A percentile compares a stretch with the other conserved stretches of the same genome.
phyloP scores from a whole-genome alignment of 2,888 invertebrate genomes.

The Caenorhabditis sp. region DNA sequence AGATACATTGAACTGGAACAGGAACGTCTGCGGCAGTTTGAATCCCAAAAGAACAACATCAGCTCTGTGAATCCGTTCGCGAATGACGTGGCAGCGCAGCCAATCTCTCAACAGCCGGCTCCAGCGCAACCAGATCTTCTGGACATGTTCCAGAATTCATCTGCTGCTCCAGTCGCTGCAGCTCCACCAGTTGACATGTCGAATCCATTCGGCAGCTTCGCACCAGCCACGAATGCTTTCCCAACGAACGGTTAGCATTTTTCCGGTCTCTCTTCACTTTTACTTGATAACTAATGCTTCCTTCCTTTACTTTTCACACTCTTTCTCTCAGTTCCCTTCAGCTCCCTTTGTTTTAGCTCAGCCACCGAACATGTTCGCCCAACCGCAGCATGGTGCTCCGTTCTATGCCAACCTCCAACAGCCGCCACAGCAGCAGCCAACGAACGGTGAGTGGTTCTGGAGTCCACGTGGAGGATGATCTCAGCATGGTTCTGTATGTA shows the following conservation, averaged over 20 bases:
- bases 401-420: constrained; percentile 39
- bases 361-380: constrained; percentile 29
- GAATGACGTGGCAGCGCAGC: constrained; percentile 63
- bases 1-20: constrained; percentile 92
- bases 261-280: constrained; percentile 3
- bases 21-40: constrained; percentile 88
- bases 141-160: constrained; percentile 53
- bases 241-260: constrained; percentile 32
- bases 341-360: constrained; percentile 42
- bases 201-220: constrained; percentile 70
- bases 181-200: constrained; percentile 55
- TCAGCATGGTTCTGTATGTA: background rate
- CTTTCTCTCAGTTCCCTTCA: constrained; percentile 4
- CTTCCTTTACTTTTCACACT: background rate
- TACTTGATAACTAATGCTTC: too few relatives aligned
- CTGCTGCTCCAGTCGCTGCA: constrained; percentile 41
- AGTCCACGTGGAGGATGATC: background rate
- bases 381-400: constrained; percentile 28
- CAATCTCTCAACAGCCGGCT: constrained; percentile 13
- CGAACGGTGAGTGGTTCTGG: constrained; percentile 48
- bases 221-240: constrained; percentile 20
- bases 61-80: constrained; percentile 69
- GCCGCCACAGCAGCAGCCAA: constrained; percentile 22
- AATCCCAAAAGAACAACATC: constrained; percentile 73
- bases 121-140: constrained; percentile 53